Evolutionary conservation across 2,113 vertebrate species (phyloP).

Genomic region (Oostethus manadensis): DNA sequence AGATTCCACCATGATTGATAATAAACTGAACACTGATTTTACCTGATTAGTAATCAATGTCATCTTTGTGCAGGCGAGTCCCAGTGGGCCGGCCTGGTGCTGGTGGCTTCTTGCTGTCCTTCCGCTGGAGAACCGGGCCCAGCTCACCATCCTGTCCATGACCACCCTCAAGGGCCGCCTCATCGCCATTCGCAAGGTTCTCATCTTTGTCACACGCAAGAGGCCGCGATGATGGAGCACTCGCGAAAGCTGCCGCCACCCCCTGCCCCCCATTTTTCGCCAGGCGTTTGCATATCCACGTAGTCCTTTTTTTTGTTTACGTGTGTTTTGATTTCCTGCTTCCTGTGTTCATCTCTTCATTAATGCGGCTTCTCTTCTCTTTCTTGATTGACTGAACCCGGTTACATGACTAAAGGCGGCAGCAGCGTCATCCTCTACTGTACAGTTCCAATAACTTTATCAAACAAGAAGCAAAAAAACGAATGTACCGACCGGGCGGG

Average conservation of each 20-base stretch:
- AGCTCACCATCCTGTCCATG: constrained; percentile 86
- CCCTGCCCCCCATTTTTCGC: background rate
- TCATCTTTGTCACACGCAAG: constrained; percentile 86
- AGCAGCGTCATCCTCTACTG: too few species aligned
- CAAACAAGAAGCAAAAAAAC: too few species aligned
- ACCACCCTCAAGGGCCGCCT: constrained; percentile 86
- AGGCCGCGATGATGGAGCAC: constrained; percentile 74
- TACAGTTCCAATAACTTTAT: too few species aligned
- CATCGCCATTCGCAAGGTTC: constrained; percentile 78
- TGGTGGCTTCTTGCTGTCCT: constrained; percentile 90
- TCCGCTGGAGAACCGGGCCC: constrained; percentile 83
- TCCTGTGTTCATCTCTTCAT: too few species aligned
- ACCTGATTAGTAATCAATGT: background rate
- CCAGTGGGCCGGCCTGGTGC: constrained; percentile 86
- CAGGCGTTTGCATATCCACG: background rate
- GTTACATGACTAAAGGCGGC: too few species aligned
- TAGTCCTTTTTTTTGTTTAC: constrained; percentile 1
- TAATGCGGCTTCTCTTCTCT: too few species aligned
- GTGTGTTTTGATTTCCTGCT: too few species aligned
- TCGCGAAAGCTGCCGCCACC: background rate
- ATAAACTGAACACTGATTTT: too few species aligned
- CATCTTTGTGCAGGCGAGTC: constrained; percentile 68
- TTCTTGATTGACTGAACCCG: too few species aligned
- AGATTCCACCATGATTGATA: too few species aligned
- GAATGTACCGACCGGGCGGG: too few species aligned